Conservation (phyloP, 2,888 invertebrate genomes). For the Mimas tiliae region DNA sequence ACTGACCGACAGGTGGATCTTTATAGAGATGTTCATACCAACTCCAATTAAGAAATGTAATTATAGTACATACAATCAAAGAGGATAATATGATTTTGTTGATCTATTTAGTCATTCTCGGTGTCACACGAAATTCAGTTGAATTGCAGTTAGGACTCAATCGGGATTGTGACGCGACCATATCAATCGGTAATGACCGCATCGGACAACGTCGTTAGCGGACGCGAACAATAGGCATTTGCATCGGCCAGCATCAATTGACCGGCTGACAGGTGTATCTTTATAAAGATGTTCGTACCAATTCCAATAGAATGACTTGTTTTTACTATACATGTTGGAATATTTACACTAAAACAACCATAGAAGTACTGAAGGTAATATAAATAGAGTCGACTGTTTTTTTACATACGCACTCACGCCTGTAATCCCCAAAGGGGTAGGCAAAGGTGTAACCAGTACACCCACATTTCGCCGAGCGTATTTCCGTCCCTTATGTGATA, state of each 20-base stretch:
- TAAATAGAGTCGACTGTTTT: too few relatives aligned
- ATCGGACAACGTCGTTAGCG: constrained; percentile 33
- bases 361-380: too few relatives aligned
- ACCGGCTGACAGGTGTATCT: constrained; percentile 35
- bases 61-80: not conserved
- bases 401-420: too few relatives aligned
- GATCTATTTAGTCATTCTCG: too few relatives aligned
- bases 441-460: too few relatives aligned
- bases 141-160: not conserved
- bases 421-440: too few relatives aligned
- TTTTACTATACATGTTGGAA: too few relatives aligned
- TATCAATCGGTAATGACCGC: not conserved
- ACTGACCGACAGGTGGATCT: constrained; percentile 36
- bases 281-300: constrained; percentile 10
- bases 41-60: not conserved
- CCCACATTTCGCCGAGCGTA: too few relatives aligned
- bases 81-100: too few relatives aligned
- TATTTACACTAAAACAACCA: too few relatives aligned
- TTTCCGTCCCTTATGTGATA: too few relatives aligned
- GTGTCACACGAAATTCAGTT: not conserved
- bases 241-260: constrained; percentile 34
- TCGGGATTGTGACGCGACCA: not conserved
- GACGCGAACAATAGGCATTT: constrained; percentile 39
- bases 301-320: not conserved
- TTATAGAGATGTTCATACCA: constrained; percentile 9